A percentile compares a stretch with the other conserved stretches of the same genome.
phyloP scores from a whole-genome alignment of 2,888 invertebrate species.

The Synergus umbraculus region DNA sequence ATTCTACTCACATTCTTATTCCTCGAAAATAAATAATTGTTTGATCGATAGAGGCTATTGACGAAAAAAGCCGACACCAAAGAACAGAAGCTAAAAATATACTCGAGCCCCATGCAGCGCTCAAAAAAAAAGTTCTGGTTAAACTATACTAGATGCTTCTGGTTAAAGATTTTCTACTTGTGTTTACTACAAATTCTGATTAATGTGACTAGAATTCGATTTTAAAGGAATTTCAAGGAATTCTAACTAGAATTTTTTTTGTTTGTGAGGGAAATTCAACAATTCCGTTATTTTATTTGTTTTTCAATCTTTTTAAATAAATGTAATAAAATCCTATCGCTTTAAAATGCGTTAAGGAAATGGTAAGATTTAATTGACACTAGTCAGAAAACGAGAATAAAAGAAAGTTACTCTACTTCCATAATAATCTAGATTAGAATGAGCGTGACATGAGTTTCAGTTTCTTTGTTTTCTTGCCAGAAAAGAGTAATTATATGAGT shows the following conservation, averaged over 20 bases:
- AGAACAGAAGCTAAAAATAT: neutral
- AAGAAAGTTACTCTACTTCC: constrained; percentile 9
- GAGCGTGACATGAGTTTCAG: constrained; percentile 12
- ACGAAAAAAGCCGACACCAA: neutral
- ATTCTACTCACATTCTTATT: neutral
- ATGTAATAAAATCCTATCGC: too few species aligned
- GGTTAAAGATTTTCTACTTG: too few species aligned
- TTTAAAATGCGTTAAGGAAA: neutral
- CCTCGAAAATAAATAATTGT: neutral
- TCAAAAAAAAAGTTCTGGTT: neutral
- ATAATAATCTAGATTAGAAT: neutral
- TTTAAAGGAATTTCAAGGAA: too few species aligned
- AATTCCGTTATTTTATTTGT: too few species aligned
- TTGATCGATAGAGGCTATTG: neutral
- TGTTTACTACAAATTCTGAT: too few species aligned
- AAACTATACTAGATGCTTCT: neutral
- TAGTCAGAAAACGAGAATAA: neutral
- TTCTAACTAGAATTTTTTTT: too few species aligned
- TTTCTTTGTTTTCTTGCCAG: neutral
- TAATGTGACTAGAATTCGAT: too few species aligned
- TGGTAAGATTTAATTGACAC: constrained; percentile 1
- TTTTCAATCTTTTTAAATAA: too few species aligned
- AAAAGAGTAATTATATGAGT: constrained; percentile 8
- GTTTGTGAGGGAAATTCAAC: too few species aligned
- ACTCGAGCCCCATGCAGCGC: neutral